These are phyloP conservation scores for Marasmarcha lunaedactyla DNA, from an alignment of 2,888 invertebrate species.

Conservation along the genomic window DNA sequence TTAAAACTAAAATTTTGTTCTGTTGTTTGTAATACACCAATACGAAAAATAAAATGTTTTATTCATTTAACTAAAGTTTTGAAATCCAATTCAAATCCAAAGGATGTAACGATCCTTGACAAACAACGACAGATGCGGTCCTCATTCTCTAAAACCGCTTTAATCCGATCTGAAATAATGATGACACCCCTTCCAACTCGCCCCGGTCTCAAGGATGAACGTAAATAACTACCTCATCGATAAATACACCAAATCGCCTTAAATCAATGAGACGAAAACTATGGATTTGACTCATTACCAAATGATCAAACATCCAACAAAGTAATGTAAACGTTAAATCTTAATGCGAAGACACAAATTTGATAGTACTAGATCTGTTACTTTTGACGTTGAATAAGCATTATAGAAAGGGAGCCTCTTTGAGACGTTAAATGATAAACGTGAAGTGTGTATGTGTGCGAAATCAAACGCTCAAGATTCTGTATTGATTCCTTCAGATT, in stretches of 20 bases:
- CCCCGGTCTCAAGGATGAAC: not conserved
- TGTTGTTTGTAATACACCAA: no score
- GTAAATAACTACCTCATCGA: conserved; percentile 12
- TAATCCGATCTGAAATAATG: conserved; percentile 19
- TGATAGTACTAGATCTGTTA: not conserved
- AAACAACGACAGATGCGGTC: conserved; percentile 16
- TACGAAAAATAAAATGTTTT: no score
- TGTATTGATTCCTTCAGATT: no score
- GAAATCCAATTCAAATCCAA: no score
- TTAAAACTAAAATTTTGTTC: no score
- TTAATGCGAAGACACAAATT: not conserved
- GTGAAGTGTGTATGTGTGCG: not conserved
- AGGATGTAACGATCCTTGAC: conserved; percentile 5
- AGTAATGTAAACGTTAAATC: not conserved
- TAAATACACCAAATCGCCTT: conserved; percentile 3
- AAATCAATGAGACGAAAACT: not conserved
- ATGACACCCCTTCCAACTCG: conserved; percentile 7
- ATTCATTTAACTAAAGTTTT: no score
- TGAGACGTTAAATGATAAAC: not conserved
- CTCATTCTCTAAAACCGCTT: conserved; percentile 15
- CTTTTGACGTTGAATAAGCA: not conserved
- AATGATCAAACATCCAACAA: not conserved
- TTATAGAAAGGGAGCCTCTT: not conserved
- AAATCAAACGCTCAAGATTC: no score
- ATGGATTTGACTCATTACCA: not conserved